These are phyloP conservation scores for Agrochola macilenta DNA, from an alignment of 2,888 invertebrate species.

Conservation along the genomic window DNA sequence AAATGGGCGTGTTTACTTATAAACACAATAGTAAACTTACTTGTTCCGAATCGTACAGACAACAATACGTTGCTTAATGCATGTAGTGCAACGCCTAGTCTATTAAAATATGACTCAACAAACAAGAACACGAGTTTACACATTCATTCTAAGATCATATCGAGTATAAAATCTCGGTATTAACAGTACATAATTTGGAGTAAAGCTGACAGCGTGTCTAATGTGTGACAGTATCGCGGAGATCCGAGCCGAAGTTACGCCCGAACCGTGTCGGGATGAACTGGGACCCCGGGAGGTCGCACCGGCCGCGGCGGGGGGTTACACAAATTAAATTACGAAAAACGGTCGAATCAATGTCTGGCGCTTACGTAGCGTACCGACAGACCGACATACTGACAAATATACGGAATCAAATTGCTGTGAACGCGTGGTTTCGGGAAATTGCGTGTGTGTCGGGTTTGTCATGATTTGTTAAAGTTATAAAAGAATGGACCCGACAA, in stretches of 20 bases:
- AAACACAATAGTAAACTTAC: constrained; percentile 57
- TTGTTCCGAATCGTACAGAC: constrained; percentile 60
- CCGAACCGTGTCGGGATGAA: constrained; percentile 78
- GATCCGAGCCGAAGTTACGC: constrained; percentile 74
- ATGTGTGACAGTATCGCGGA: constrained; percentile 75
- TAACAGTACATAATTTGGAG: constrained; percentile 66
- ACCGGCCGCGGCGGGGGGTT: constrained; percentile 72
- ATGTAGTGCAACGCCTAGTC: constrained; percentile 47
- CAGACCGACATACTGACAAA: constrained; percentile 61
- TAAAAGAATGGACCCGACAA: constrained; percentile 31
- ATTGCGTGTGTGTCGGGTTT: constrained; percentile 50
- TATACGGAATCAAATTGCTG: constrained; percentile 67
- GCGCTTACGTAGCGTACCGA: constrained; percentile 68
- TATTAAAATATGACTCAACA: constrained; percentile 53
- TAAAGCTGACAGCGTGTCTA: constrained; percentile 73
- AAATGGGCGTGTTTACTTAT: constrained; percentile 60
- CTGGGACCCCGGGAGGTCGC: constrained; percentile 64
- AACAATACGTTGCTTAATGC: constrained; percentile 57
- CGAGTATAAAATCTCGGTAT: constrained; percentile 54
- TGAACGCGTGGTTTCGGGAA: constrained; percentile 59
- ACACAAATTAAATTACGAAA: constrained; percentile 79
- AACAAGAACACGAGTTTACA: constrained; percentile 46
- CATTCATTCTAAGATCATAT: constrained; percentile 50
- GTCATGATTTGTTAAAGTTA: constrained; percentile 52
- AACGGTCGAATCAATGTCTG: constrained; percentile 76